phyloP scores from a whole-genome alignment of 2,888 invertebrate genomes.

The Nebria brevicollis region DNA sequence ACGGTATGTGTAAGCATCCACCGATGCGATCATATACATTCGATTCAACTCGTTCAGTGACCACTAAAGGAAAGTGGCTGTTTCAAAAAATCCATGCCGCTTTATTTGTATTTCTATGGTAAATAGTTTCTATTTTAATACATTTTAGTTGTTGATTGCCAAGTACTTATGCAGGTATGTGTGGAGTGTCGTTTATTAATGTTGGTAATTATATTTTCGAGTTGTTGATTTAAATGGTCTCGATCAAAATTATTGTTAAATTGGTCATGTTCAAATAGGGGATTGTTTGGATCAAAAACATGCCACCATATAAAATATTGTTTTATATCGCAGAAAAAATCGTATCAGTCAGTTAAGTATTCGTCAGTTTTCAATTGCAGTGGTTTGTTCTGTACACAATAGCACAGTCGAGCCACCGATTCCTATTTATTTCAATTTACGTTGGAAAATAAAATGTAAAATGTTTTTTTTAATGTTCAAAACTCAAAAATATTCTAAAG shows the following conservation, averaged over 20 bases:
- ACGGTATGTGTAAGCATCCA: conserved; percentile 18
- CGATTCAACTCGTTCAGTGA: neutral
- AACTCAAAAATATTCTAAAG: too few relatives aligned
- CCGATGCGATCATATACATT: neutral
- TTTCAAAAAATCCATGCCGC: neutral
- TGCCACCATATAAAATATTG: too few relatives aligned
- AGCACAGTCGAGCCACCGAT: too few relatives aligned
- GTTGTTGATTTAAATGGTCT: neutral
- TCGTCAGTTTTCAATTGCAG: too few relatives aligned
- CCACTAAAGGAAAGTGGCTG: conserved; percentile 8
- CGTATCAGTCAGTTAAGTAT: too few relatives aligned
- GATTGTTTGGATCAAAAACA: neutral
- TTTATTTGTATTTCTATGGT: neutral
- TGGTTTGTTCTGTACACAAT: too few relatives aligned
- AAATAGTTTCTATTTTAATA: neutral
- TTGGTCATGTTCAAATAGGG: neutral
- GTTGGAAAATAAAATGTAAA: too few relatives aligned
- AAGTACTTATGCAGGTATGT: neutral
- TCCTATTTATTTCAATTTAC: too few relatives aligned
- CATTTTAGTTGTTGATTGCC: neutral
- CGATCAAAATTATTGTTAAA: neutral
- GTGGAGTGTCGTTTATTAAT: neutral
- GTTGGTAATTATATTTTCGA: neutral
- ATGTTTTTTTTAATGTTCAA: too few relatives aligned
- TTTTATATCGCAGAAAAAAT: too few relatives aligned